phyloP scores from a whole-genome alignment of 2,888 invertebrate genomes.

The Trichopria drosophilae region DNA sequence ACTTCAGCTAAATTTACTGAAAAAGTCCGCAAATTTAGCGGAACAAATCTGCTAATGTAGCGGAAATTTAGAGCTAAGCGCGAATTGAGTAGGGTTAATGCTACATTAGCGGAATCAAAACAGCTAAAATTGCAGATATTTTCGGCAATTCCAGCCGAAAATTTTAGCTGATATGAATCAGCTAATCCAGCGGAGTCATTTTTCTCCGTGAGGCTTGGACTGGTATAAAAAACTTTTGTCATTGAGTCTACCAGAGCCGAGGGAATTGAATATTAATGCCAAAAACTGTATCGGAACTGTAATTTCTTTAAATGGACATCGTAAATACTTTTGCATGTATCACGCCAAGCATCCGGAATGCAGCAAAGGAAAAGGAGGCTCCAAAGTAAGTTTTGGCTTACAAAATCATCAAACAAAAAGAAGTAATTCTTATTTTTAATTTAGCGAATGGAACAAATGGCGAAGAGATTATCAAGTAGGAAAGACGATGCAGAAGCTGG shows the following conservation, averaged over 20 bases:
- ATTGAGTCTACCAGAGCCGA: constrained; percentile 80
- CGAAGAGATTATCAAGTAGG: constrained; percentile 57
- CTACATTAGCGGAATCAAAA: no score
- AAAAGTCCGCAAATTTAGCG: no score
- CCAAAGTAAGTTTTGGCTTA: constrained; percentile 62
- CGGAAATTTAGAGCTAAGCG: no score
- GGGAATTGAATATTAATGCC: constrained; percentile 87
- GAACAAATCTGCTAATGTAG: no score
- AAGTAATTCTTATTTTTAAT: constrained; percentile 12
- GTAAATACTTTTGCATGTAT: constrained; percentile 98
- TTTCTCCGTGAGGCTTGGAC: no score
- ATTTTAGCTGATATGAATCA: no score
- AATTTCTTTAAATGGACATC: constrained; percentile 90
- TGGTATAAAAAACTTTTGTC: constrained; percentile 94
- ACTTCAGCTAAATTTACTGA: no score
- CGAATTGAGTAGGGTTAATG: no score
- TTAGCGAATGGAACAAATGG: constrained; percentile 73
- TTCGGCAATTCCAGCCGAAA: no score
- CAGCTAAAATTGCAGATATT: no score
- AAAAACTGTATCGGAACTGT: constrained; percentile 97
- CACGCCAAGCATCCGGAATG: constrained; percentile 92
- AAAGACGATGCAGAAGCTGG: constrained; percentile 78
- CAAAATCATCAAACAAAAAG: constrained; percentile 7
- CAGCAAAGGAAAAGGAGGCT: constrained; percentile 65
- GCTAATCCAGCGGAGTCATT: no score